phyloP scores from a whole-genome alignment of 2,797 vertebrate genomes.

The Tenualosa thibaudeaui region DNA sequence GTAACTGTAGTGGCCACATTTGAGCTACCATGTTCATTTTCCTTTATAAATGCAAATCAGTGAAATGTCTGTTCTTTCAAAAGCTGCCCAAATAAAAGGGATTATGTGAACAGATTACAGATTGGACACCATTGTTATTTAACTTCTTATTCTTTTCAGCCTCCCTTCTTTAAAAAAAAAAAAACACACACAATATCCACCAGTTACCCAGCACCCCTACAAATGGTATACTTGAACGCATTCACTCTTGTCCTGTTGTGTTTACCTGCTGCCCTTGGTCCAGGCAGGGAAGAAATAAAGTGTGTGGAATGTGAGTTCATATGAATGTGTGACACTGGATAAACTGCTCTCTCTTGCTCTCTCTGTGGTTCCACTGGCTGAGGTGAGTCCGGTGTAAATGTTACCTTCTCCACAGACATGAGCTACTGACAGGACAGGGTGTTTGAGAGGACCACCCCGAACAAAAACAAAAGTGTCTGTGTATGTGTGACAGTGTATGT shows the following conservation, averaged over 20 bases:
- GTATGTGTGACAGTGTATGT: not conserved
- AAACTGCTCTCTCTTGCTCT: not conserved
- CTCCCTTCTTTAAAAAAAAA: not conserved
- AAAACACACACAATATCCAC: not conserved
- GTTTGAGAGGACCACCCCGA: not conserved
- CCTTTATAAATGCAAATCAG: conserved; percentile 18
- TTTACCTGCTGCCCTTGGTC: not conserved
- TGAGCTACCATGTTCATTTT: not conserved
- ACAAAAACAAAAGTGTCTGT: not conserved
- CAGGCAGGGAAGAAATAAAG: not conserved
- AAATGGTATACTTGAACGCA: not conserved
- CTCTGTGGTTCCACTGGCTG: not conserved
- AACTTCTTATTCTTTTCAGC: not conserved
- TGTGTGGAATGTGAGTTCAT: not conserved
- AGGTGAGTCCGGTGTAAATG: not conserved
- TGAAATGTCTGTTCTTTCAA: not conserved
- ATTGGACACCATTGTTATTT: conserved; percentile 19
- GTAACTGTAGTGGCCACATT: conserved; percentile 39
- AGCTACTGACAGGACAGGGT: not conserved
- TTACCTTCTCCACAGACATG: not conserved
- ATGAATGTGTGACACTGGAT: not conserved
- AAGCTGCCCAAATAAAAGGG: not conserved
- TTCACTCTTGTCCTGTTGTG: not conserved
- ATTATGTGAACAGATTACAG: conserved; percentile 8
- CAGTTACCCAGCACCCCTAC: not conserved